A percentile compares a stretch with the other conserved stretches of the same genome.
phyloP scores from a whole-genome alignment of 37 sponge, comb jelly and placozoan genomes.

The Oscarella lobularis region DNA sequence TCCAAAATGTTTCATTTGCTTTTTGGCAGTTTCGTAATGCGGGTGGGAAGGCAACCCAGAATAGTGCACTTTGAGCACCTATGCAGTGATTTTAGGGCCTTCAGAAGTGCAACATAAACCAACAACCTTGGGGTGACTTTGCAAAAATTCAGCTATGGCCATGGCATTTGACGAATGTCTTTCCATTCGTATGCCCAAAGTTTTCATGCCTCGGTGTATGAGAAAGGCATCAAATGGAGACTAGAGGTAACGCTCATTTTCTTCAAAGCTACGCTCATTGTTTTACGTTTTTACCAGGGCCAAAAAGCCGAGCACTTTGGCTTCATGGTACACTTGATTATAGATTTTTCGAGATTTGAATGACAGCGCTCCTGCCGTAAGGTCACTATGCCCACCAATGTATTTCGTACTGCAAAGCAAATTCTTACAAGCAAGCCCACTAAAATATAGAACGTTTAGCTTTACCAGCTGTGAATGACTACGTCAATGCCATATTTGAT shows the following conservation, averaged over 20 bases:
- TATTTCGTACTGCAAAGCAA: slow-evolving; percentile 39
- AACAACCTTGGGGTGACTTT: slow-evolving; percentile 37
- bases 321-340: not conserved
- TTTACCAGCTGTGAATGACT: slow-evolving; percentile 52
- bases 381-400: slow-evolving; percentile 52
- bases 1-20: slow-evolving; percentile 36
- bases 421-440: not conserved
- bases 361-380: slow-evolving; percentile 34
- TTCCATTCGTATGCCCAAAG: slow-evolving; percentile 59
- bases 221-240: slow-evolving; percentile 59
- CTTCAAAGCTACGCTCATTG: no score
- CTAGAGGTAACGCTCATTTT: no score
- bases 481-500: slow-evolving; percentile 47
- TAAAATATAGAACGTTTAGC: not conserved
- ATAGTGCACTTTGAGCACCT: slow-evolving; percentile 41
- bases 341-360: not conserved
- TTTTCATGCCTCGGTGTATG: slow-evolving; percentile 49
- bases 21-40: slow-evolving; percentile 49
- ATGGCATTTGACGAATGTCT: slow-evolving; percentile 50
- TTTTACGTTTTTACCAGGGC: no score
- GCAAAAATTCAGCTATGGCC: slow-evolving; percentile 40
- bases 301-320: not conserved
- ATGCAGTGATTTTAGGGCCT: not conserved
- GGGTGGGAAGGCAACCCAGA: slow-evolving; percentile 61
- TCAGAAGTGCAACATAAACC: not conserved